Evolutionary conservation across 2,888 invertebrate genomes (phyloP).

Genomic region (Cephus pygmeus): DNA sequence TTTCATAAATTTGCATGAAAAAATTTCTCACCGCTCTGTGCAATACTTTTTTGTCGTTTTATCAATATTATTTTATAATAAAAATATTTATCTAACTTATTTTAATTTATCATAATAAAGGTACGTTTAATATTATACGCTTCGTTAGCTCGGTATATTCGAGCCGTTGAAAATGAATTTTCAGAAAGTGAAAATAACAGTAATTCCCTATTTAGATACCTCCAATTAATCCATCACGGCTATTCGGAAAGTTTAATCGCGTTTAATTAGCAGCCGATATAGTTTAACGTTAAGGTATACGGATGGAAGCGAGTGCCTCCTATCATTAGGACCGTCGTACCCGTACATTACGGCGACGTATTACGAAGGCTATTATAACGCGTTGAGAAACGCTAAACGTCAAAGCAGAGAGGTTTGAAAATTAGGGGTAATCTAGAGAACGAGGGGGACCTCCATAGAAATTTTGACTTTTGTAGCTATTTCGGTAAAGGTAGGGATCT

Average conservation of each 20-base stretch:
- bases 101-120: neutral
- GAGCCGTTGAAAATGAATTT: neutral
- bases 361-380: constrained; percentile 30
- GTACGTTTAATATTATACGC: neutral
- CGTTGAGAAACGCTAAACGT: constrained; percentile 24
- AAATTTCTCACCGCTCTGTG: neutral
- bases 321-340: neutral
- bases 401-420: constrained; percentile 9
- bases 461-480: constrained; percentile 33
- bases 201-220: neutral
- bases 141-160: neutral
- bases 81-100: neutral
- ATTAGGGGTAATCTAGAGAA: constrained; percentile 21
- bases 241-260: constrained; percentile 1
- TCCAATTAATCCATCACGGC: neutral
- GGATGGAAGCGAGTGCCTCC: neutral
- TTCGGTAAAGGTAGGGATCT: constrained; percentile 21
- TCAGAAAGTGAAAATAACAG: neutral
- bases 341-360: constrained; percentile 12
- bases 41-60: neutral
- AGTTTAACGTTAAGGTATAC: neutral
- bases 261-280: neutral
- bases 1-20: neutral
- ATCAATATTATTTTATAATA: neutral
- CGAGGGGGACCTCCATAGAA: constrained; percentile 19